Evolutionary conservation across 2,888 invertebrate genomes (phyloP), one percentile per base, ranked within the genome.

Genomic region (Hyposoter dolosus): DNA sequence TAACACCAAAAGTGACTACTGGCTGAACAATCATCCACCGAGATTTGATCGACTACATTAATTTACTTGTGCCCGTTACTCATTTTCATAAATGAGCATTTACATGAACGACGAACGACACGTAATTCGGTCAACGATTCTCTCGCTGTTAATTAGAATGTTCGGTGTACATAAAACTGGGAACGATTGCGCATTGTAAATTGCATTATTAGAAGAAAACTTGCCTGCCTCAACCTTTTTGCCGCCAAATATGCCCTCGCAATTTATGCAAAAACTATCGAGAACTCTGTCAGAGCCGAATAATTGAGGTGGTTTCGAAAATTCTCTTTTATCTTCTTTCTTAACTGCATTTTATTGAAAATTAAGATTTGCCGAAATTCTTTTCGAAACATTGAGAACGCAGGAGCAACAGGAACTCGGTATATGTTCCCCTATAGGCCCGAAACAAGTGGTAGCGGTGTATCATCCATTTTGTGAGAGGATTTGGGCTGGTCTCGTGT

Each of bases 111-210:
- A 84, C 32, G 65, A 80, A 77, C 47, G 65, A 77, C 65, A 40
- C 71, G 76, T 71, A 84, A 84, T 84, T 45, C 76, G 45, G 76
- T 84, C 65, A 81, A 77, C 65, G 50, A 84, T 81, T 71, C 32
- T n/a, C 65, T 66, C 65, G 4, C 65, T 66, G 56, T 40, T 45
- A 56, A 45, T 65, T 72, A 23, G 35, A 81, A 23, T 56, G 19
- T 17, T 17, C n/a, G 23, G 23, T 17, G 9, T 65, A 45, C 17
- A 3, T 40, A 32, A 17, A 15, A 53, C 53, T 19, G 19, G 7
- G n/a, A 50, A 50, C 1, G 7, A 53, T 19, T 9, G 19, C 47
- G 15, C 17, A 5, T 3, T 35, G 35, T 6, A 35, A 35, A 35
- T 35, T 35, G 35, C 35, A 6, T 6, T 6, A 6, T 35, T 35